Evolutionary conservation across 35 echinoderm and acorn worm genomes (phyloP).

Genomic region (Apostichopus parvimensis): DNA sequence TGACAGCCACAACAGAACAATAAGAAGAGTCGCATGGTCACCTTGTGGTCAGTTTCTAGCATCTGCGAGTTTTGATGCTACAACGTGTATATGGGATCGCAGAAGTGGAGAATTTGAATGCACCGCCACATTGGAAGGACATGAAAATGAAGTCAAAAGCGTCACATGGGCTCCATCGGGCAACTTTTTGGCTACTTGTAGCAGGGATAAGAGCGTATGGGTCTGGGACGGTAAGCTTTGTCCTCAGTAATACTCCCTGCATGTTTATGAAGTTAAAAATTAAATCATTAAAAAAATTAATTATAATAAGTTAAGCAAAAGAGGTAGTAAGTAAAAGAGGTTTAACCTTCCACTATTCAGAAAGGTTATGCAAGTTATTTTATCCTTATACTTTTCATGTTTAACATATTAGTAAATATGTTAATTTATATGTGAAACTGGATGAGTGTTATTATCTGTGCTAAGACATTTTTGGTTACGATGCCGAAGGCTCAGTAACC

Average conservation of each 20-base stretch:
- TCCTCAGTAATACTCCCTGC: not conserved
- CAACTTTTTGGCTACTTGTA: conserved; percentile 83
- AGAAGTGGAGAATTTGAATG: conserved; percentile 96
- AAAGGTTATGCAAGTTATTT: no score
- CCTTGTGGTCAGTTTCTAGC: conserved; percentile 91
- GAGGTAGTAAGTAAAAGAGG: no score
- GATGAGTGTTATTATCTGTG: no score
- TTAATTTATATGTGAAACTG: no score
- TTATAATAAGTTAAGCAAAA: no score
- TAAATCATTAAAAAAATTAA: no score
- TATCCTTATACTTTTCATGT: no score
- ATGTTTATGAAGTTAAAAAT: not conserved
- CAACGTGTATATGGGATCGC: conserved; percentile 95
- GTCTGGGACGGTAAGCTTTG: conserved; percentile 89
- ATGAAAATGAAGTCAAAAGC: conserved; percentile 98
- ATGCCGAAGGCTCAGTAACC: no score
- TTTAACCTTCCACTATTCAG: no score
- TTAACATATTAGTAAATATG: no score
- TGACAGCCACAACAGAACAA: conserved; percentile 83
- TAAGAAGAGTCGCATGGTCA: conserved; percentile 89
- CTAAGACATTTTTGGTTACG: no score
- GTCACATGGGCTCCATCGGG: conserved; percentile 89
- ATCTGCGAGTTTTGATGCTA: conserved; percentile 92
- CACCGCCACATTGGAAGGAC: conserved; percentile 88
- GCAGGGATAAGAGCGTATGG: conserved; percentile 98